Evolutionary conservation across 2,797 vertebrate genomes (phyloP), one percentile per base, ranked within the genome.

Genomic region (Danio jaintianensis): DNA sequence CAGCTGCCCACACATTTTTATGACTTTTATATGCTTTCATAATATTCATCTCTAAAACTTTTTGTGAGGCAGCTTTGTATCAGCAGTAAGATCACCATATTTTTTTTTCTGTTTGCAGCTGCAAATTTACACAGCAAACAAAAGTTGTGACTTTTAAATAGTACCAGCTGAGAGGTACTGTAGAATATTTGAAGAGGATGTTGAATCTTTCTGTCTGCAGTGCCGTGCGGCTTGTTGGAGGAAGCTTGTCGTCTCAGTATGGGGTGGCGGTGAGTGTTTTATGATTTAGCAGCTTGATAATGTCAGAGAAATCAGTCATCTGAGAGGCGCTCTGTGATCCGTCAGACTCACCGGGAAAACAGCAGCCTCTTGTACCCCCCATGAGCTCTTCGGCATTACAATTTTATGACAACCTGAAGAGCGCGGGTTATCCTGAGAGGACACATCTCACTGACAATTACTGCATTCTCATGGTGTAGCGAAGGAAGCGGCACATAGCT

Each of bases 301-400:
- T 82, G 82, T 84, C 64, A 80, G 67, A 77, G 71, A 79, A 70
- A 86, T 89, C 62, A 84, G 71, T 84, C 69, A 80, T 66, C 59
- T 72, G 71, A 70, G 71, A 85, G 82, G 83, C 66, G 36, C 82
- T 75, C 16, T 79, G 84, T 86, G 79, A 88, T 89, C 84, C 85
- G 86, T 88, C 91, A 90, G 78, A 85, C 86, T 87, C 84, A 78
- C 43, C 1, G 72, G 58, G 83, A 69, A 59, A 82, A 83, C 86
- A 85, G 87, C 85, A 85, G 75, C 86, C 45, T 18, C 9, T 15
- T 1, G 12, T 16, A 55, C 22, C 50, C 50, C 38, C 64, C 40
- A 36, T 43, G 62, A 59, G 73, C 67, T 61, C 50, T 50, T 40
- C 15, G 11, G 68, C 22, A 47, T 77, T 58, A 72, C 47, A 63